A percentile compares a stretch with the other conserved stretches of the same genome.
Conservation (phyloP, 2,113 vertebrate genomes). For the Hippocampus mohnikei region DNA sequence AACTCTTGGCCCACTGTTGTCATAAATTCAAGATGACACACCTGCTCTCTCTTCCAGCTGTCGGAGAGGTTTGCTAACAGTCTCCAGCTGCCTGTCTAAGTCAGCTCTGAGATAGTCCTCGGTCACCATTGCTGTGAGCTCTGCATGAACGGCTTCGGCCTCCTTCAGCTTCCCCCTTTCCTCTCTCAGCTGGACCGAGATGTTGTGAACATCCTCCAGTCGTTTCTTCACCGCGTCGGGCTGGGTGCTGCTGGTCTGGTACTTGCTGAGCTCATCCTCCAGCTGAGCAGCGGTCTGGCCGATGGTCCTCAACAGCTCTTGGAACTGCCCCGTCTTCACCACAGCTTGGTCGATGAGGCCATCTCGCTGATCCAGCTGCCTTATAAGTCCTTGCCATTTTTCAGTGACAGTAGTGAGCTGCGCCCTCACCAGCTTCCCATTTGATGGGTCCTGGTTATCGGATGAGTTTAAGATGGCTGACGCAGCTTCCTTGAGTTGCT, state of each 20-base stretch:
- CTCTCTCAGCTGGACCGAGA: constrained; percentile 79
- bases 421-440: constrained; percentile 78
- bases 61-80: constrained; percentile 83
- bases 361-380: constrained; percentile 82
- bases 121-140: constrained; percentile 82
- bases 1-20: constrained; percentile 3
- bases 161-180: constrained; percentile 81
- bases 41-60: constrained; percentile 92
- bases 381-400: constrained; percentile 86
- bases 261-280: constrained; percentile 77
- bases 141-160: constrained; percentile 79
- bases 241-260: constrained; percentile 77
- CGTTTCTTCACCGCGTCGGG: constrained; percentile 87
- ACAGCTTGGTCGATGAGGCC: constrained; percentile 83
- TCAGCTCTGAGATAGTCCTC: constrained; percentile 94
- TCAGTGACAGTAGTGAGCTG: constrained; percentile 79
- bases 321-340: constrained; percentile 85
- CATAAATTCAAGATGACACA: constrained; percentile 62
- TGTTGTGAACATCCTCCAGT: constrained; percentile 78
- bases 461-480: constrained; percentile 79
- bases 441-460: constrained; percentile 70
- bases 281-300: constrained; percentile 74
- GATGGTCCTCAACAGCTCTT: constrained; percentile 79
- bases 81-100: constrained; percentile 84
- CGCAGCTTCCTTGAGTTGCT: constrained; percentile 81